Percentiles rank a stretch among this genome's conserved stretches.
Evolutionary conservation across 2,797 vertebrate species (phyloP).

Genomic region (Chaetodon trifasciatus): DNA sequence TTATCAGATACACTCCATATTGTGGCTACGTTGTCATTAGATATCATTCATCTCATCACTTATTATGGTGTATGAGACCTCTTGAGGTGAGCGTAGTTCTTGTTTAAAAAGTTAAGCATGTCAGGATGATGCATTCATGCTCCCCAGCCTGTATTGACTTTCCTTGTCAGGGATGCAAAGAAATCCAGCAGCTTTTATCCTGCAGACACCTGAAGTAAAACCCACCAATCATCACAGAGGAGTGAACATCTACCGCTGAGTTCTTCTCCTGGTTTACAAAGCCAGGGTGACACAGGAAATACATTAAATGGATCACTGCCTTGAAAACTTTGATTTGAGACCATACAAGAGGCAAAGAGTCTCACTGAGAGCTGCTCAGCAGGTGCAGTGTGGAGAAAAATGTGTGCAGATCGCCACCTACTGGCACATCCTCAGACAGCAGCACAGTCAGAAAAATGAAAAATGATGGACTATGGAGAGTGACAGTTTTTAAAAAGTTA

Average conservation of each 20-base stretch:
- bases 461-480: not conserved
- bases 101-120: constrained; percentile 12
- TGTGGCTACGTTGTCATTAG: not conserved
- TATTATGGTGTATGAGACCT: not conserved
- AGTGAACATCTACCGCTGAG: constrained; percentile 5
- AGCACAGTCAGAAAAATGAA: not conserved
- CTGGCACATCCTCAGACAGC: constrained; percentile 39
- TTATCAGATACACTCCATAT: not conserved
- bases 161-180: constrained; percentile 6
- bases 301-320: constrained; percentile 16
- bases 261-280: constrained; percentile 28
- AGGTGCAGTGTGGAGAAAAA: not conserved
- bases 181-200: constrained; percentile 26
- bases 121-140: not conserved
- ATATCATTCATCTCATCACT: not conserved
- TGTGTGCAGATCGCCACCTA: constrained; percentile 61
- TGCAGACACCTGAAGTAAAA: constrained; percentile 13
- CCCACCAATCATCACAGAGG: constrained; percentile 9
- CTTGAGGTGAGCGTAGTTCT: not conserved
- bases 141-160: constrained; percentile 19
- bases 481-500: not conserved
- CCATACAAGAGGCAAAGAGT: not conserved
- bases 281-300: constrained; percentile 27
- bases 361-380: constrained; percentile 20
- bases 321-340: constrained; percentile 26